phyloP scores from a whole-genome alignment of 2,113 vertebrate species.

The Herpailurus yagouaroundi region DNA sequence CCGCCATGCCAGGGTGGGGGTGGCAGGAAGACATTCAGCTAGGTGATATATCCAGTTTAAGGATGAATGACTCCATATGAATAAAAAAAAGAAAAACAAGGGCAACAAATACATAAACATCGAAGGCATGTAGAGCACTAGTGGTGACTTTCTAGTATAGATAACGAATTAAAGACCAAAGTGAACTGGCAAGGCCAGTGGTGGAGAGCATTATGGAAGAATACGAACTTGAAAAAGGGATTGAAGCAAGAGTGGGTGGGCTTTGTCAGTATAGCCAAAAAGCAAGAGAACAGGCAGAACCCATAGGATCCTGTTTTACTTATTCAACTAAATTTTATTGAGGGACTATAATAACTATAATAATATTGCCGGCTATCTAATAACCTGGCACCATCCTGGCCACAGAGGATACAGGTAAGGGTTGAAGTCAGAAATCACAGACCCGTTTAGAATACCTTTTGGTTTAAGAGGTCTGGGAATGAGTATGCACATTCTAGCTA shows the following conservation, averaged over 20 bases:
- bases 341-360: neutral
- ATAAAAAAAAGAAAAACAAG: neutral
- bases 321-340: neutral
- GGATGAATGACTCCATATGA: neutral
- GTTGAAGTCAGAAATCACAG: neutral
- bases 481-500: neutral
- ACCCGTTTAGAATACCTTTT: neutral
- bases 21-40: neutral
- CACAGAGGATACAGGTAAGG: neutral
- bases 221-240: neutral
- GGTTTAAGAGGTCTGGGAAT: neutral
- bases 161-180: neutral
- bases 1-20: too few relatives aligned
- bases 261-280: neutral
- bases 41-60: neutral
- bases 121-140: neutral
- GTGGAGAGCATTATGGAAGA: neutral
- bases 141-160: neutral
- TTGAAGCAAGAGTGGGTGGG: neutral
- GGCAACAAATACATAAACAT: neutral
- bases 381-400: accelerated
- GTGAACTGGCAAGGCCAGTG: neutral
- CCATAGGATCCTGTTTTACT: neutral
- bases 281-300: neutral
- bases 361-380: too few relatives aligned